Evolutionary conservation across 2,113 vertebrate genomes (phyloP).

Genomic region (Eublepharis macularius): DNA sequence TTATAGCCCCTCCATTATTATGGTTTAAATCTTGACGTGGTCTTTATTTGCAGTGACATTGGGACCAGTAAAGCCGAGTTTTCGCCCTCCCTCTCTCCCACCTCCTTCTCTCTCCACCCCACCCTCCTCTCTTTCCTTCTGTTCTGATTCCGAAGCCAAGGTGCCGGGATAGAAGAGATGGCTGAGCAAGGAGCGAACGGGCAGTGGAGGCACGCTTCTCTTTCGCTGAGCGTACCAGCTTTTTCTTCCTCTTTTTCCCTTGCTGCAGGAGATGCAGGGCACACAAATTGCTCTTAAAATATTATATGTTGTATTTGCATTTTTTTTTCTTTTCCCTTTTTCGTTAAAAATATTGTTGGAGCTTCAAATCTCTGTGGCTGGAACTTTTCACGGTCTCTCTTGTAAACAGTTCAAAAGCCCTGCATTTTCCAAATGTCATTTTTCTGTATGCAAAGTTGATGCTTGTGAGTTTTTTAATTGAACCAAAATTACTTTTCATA

Average conservation of each 20-base stretch:
- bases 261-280: slow-evolving; percentile 68
- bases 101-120: slow-evolving; percentile 41
- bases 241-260: no score
- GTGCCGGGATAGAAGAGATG: slow-evolving; percentile 57
- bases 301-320: slow-evolving; percentile 70
- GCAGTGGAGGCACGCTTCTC: slow-evolving; percentile 58
- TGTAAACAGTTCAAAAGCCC: slow-evolving; percentile 17
- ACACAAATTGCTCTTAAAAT: slow-evolving; percentile 71
- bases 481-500: slow-evolving; percentile 4
- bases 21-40: slow-evolving; percentile 76
- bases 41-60: slow-evolving; percentile 71
- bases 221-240: slow-evolving; percentile 49
- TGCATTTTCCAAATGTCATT: slow-evolving; percentile 26
- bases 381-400: slow-evolving; percentile 29
- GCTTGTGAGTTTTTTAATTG: not conserved
- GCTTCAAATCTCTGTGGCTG: slow-evolving; percentile 58
- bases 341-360: slow-evolving; percentile 59
- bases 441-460: not conserved
- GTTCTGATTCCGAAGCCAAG: slow-evolving; percentile 68
- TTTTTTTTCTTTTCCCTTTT: slow-evolving; percentile 42
- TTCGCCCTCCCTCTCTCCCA: slow-evolving; percentile 47
- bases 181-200: slow-evolving; percentile 48
- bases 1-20: slow-evolving; percentile 78
- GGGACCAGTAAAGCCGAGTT: slow-evolving; percentile 66
- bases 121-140: slow-evolving; percentile 62